Conservation (phyloP, 2,888 invertebrate genomes). For the Drosophila hamatofila region DNA sequence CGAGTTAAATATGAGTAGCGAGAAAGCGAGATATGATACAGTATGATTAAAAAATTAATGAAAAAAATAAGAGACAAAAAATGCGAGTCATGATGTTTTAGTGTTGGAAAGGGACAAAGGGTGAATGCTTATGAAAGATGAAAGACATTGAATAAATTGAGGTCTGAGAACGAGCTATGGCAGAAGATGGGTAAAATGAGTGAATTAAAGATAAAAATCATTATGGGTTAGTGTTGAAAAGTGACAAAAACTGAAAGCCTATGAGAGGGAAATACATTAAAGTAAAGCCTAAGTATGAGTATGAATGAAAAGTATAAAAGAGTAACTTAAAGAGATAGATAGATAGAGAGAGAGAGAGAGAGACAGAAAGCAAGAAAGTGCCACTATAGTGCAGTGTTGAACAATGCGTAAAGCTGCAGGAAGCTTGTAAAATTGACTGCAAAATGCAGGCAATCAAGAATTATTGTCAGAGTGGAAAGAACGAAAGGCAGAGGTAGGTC, state of each 20-base stretch:
- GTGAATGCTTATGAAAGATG: no score
- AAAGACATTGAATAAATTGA: no score
- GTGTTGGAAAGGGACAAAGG: neutral
- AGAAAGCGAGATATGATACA: neutral
- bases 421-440: slow-evolving; percentile 6
- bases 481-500: neutral
- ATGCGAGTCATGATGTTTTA: slow-evolving; percentile 2
- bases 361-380: neutral
- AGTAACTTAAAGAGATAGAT: neutral
- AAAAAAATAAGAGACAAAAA: neutral
- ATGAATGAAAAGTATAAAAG: no score
- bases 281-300: no score
- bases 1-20: neutral
- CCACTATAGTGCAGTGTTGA: slow-evolving; percentile 8
- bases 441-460: slow-evolving; percentile 18
- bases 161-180: neutral
- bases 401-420: slow-evolving; percentile 5
- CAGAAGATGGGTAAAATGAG: no score
- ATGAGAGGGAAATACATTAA: no score
- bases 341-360: neutral
- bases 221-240: no score
- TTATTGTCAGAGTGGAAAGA: neutral
- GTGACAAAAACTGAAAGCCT: no score
- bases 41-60: no score
- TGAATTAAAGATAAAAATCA: no score